phyloP scores from a whole-genome alignment of 2,888 invertebrate species.

The Eristalis tenax region DNA sequence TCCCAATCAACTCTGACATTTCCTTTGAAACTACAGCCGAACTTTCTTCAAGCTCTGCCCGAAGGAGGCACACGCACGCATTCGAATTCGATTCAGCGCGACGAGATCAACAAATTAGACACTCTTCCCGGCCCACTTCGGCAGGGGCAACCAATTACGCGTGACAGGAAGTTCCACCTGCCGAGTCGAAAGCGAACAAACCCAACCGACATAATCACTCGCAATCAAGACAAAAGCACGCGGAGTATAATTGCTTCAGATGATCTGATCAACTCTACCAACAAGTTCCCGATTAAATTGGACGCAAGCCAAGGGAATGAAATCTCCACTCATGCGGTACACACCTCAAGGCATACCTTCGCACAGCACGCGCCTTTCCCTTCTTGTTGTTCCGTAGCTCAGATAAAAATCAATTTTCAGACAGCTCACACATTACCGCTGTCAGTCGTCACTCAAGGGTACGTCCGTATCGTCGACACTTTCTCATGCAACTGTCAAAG shows the following conservation, averaged over 20 bases:
- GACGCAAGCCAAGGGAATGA: neutral
- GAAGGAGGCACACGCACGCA: neutral
- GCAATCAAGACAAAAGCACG: neutral
- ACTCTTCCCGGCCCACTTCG: neutral
- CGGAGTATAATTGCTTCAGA: neutral
- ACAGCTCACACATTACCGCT: neutral
- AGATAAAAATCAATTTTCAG: conserved; percentile 16
- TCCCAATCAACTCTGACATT: neutral
- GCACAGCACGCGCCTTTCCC: neutral
- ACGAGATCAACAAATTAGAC: neutral
- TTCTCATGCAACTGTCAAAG: conserved; percentile 36
- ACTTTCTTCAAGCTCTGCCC: neutral
- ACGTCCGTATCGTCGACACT: conserved; percentile 17
- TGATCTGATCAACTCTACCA: neutral
- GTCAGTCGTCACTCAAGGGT: conserved; percentile 7
- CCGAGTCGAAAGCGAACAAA: neutral
- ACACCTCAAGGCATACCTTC: neutral
- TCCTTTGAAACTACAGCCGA: neutral
- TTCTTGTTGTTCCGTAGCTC: neutral
- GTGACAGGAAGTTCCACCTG: neutral
- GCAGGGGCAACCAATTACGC: neutral
- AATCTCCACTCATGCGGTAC: neutral
- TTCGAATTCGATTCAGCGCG: neutral
- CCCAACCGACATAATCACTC: neutral
- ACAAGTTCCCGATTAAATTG: neutral